phyloP scores from a whole-genome alignment of 2,113 vertebrate species.

The Seriola dumerili region DNA sequence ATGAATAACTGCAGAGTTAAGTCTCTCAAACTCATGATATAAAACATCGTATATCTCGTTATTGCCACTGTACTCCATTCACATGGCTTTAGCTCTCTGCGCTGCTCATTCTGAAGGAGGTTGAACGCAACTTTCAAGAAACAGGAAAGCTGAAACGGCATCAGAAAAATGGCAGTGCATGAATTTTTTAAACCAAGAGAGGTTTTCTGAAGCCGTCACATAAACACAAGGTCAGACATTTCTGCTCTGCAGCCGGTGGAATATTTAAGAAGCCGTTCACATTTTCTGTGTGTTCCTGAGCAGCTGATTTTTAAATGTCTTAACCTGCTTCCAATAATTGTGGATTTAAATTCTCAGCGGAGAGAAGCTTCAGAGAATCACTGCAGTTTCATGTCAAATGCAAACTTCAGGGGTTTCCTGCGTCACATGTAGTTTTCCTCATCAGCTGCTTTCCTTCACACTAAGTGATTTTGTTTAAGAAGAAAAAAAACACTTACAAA shows the following conservation, averaged over 20 bases:
- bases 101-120: not conserved
- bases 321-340: not conserved
- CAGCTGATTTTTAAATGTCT: constrained; percentile 3
- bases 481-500: not conserved
- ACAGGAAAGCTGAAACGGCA: constrained; percentile 11
- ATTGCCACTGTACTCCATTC: not conserved
- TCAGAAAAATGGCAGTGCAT: constrained; percentile 49
- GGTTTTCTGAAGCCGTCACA: constrained; percentile 37
- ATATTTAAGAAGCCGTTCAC: constrained; percentile 43
- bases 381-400: not conserved
- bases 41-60: not conserved
- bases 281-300: not conserved
- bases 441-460: not conserved
- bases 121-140: constrained; percentile 40
- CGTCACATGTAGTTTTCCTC: not conserved
- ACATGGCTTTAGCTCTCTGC: not conserved
- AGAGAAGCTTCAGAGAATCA: not conserved
- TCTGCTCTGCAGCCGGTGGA: constrained; percentile 47
- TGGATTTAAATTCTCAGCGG: not conserved
- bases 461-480: not conserved
- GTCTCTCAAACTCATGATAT: not conserved
- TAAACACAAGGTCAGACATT: constrained; percentile 24
- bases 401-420: not conserved
- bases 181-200: constrained; percentile 58
- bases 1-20: constrained; percentile 10